Evolutionary conservation across 2,797 vertebrate genomes (phyloP), one percentile per base, ranked within the genome.

Genomic region (Nannoperca australis): DNA sequence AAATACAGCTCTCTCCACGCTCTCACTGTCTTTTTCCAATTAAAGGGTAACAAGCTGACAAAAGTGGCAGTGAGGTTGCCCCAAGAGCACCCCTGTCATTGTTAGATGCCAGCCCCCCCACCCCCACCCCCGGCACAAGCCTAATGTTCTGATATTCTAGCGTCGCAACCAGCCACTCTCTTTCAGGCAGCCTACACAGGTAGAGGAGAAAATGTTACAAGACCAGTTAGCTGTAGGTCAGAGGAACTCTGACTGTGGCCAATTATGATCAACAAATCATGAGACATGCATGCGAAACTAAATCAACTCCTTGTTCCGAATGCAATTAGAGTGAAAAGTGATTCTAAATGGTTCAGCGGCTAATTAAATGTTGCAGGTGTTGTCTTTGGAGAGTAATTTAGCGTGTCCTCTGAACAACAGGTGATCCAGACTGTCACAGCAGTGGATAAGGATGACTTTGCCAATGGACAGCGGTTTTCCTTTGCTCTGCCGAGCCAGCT

Each of bases 361-460:
- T 73, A 60, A 87, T 76, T 49, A 61, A 64, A 76, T n/a, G 55
- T 65, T 66, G 65, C 69, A 73, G 36, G 34, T 51, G 68, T 73
- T 34, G 24, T 50, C 42, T 45, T 49, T 36, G 62, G 40, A 63
- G 78, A 64, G 34, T 70, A 24, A 82, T 81, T 67, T 7, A 24
- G 20, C 18, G 30, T 44, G 8, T 82, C 36, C 40, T 63, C n/a
- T 47, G 68, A 51, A 59, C 88, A 88, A 91, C 94, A 99, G 98
- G 94, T 97, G 79, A 99, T 99, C 95, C 97, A 99, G 89, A 99
- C 97, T 1, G 94, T 99, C 83, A 93, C 94, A 55, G 97, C 97
- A 34, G 96, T 96, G 86, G 98, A 99, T 92, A 98, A 96, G 93
- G 98, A 99, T 69, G 96, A 97, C 91, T 96, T 98, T 90, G 97